Evolutionary conservation across 2,888 invertebrate genomes (phyloP).

Genomic region (Leucoptera coffeella): DNA sequence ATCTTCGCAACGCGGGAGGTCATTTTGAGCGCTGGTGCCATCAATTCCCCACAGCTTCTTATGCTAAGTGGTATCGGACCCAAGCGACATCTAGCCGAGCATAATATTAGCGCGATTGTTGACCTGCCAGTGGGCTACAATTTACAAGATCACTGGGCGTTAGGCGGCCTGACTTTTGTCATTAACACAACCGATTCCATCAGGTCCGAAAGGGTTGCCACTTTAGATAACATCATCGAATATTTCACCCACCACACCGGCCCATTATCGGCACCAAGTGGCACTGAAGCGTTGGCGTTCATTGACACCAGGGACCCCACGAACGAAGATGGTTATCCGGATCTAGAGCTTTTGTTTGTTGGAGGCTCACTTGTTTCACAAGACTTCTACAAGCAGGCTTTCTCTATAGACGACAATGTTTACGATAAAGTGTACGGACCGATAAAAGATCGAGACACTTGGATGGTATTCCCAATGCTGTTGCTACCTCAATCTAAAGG

Average conservation of each 20-base stretch:
- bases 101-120: conserved; percentile 51
- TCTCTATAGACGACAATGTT: conserved; percentile 25
- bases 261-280: conserved; percentile 24
- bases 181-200: conserved; percentile 62
- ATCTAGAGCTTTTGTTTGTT: conserved; percentile 52
- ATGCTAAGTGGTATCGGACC: conserved; percentile 79
- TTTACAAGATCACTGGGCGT: conserved; percentile 72
- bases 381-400: conserved; percentile 19
- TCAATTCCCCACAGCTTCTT: conserved; percentile 74
- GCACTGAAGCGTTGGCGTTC: conserved; percentile 46
- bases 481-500: conserved; percentile 61
- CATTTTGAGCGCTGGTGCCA: conserved; percentile 71
- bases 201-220: conserved; percentile 46
- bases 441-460: conserved; percentile 35
- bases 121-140: conserved; percentile 67
- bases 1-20: conserved; percentile 59
- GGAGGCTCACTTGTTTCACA: conserved; percentile 41
- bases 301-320: conserved; percentile 40
- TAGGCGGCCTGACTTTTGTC: conserved; percentile 64
- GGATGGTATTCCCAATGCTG: conserved; percentile 55
- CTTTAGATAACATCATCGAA: conserved; percentile 40
- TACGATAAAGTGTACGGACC: conserved; percentile 30
- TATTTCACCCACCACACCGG: conserved; percentile 37
- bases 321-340: conserved; percentile 42
- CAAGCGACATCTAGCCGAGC: conserved; percentile 46